Evolutionary conservation across 2,888 invertebrate genomes (phyloP).

Genomic region (Platerodrilus igneus): DNA sequence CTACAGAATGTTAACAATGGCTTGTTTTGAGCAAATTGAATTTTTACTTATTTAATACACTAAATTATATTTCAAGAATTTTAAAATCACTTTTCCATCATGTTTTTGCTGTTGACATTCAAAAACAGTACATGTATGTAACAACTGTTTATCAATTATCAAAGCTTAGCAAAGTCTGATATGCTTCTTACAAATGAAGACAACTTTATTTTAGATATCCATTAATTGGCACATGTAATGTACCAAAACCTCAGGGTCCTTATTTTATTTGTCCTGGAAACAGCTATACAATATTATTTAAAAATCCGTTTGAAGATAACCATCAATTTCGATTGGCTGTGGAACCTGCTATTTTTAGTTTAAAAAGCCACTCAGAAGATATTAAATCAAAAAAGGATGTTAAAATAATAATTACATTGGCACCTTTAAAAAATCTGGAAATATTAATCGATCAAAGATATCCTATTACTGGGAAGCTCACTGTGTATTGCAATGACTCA

Average conservation of each 20-base stretch:
- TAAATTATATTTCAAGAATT: no score
- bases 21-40: no score
- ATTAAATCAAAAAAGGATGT: slow-evolving; percentile 43
- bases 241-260: slow-evolving; percentile 53
- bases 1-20: no score
- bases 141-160: no score
- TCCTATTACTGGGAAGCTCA: slow-evolving; percentile 31
- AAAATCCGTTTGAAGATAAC: slow-evolving; percentile 47
- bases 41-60: no score
- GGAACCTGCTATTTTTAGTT: slow-evolving; percentile 47
- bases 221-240: slow-evolving; percentile 45
- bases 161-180: not conserved
- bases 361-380: slow-evolving; percentile 43
- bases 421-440: slow-evolving; percentile 17
- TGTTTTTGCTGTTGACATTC: no score
- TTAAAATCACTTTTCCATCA: no score
- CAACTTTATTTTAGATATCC: slow-evolving; percentile 41
- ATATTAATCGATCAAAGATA: slow-evolving; percentile 24
- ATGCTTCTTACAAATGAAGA: not conserved
- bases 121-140: no score
- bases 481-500: slow-evolving; percentile 22
- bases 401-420: slow-evolving; percentile 28
- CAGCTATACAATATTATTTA: slow-evolving; percentile 45
- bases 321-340: slow-evolving; percentile 45
- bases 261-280: slow-evolving; percentile 43